Evolutionary conservation across 2,888 invertebrate genomes (phyloP).

Genomic region (Cryptus armator): DNA sequence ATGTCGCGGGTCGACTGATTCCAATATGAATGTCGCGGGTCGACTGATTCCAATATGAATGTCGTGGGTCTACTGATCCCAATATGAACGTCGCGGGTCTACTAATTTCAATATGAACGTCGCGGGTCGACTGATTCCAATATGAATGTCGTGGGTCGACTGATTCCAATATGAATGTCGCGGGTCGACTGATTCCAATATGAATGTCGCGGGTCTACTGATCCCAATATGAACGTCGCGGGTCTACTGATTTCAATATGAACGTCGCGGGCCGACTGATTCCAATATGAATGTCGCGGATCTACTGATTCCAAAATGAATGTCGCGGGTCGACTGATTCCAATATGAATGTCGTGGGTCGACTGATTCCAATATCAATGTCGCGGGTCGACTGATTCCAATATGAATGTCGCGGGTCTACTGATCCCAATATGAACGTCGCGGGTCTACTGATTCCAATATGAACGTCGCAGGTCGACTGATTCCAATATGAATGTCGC

Average conservation of each 20-base stretch:
- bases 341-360: slow-evolving; percentile 1
- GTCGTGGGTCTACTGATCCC: neutral
- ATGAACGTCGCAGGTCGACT: no score
- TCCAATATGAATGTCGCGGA: slow-evolving; percentile 2
- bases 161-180: no score
- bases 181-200: no score
- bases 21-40: slow-evolving; percentile 19
- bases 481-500: neutral
- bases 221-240: neutral
- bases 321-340: neutral
- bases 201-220: neutral
- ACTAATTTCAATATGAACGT: no score
- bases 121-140: neutral
- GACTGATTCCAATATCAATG: no score
- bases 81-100: slow-evolving; percentile 1
- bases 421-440: no score
- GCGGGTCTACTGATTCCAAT: no score
- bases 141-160: neutral
- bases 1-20: no score
- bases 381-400: no score
- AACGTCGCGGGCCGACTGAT: neutral
- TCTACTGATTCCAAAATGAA: neutral
- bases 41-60: no score
- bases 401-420: neutral
- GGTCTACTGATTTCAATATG: neutral